Evolutionary conservation across 2,113 vertebrate species (phyloP), one percentile per base, ranked within the genome.

Genomic region (Sebastes schlegelii): DNA sequence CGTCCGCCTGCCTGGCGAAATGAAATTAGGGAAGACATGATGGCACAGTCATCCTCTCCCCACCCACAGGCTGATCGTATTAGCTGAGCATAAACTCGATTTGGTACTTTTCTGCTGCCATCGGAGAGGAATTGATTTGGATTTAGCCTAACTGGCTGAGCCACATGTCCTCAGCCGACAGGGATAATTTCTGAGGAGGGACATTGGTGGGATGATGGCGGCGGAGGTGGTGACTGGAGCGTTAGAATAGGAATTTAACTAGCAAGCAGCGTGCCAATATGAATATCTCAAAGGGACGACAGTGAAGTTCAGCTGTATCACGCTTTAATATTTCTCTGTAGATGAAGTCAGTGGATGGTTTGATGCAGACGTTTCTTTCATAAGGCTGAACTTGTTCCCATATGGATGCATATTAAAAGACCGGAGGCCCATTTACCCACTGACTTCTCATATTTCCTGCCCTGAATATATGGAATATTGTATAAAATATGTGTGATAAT

Each of bases 1-100:
- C 13, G 54, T 79, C 86, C 90, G 87, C 75, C 80, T 67, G 84
- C 86, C 86, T 78, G 77, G 64, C 65, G 63, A 91, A 95, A 94
- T 94, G 85, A 90, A 94, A 95, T 94, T 93, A 94, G 81, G 74
- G 86, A 91, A 88, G 93, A 93, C 90, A 92, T 92, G 91, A 95
- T 94, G 92, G 91, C 93, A 91, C 87, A 90, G 93, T 93, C 92
- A 88, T 89, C 91, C 91, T 89, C 86, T 86, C 89, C 88, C 91
- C 89, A 87, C 92, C 92, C 90, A 91, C 84, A 79, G 83, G 89
- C 91, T 94, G 92, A 94, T 93, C 90, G 87, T 77, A 91, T 95
- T 92, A 95, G 79, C 84, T 16, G 40, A 82, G 89, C 85, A 88
- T 67, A 92, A 95, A 96, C 89, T 80, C 58, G 43, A 93, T 94